A percentile compares a stretch with the other conserved stretches of the same genome.
Evolutionary conservation across 2,113 vertebrate species (phyloP).

Genomic region (Argyrosomus japonicus): DNA sequence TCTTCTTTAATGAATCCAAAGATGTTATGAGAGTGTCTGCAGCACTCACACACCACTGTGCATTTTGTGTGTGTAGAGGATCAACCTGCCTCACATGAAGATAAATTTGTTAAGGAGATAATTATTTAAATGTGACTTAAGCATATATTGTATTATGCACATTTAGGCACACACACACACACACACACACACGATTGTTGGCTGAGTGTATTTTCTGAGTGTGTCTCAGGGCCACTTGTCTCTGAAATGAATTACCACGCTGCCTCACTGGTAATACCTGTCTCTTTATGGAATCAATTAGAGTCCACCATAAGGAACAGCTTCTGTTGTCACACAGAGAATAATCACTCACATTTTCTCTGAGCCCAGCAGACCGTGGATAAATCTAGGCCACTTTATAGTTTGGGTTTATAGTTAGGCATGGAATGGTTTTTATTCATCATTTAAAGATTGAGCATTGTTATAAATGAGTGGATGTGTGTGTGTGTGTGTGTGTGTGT

Average conservation of each 20-base stretch:
- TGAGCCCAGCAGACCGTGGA: conserved; percentile 20
- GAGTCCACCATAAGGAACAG: conserved; percentile 49
- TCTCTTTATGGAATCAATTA: conserved; percentile 74
- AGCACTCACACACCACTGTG: not conserved
- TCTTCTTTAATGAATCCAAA: not conserved
- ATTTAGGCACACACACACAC: not conserved
- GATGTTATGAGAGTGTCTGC: conserved; percentile 5
- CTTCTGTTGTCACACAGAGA: conserved; percentile 55
- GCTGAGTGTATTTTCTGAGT: conserved; percentile 41
- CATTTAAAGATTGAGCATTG: conserved; percentile 23
- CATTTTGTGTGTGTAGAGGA: not conserved
- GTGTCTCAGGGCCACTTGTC: conserved; percentile 64
- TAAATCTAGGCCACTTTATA: conserved; percentile 34
- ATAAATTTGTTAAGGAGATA: not conserved
- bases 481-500: not conserved
- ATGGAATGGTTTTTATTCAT: conserved; percentile 51
- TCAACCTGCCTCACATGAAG: not conserved
- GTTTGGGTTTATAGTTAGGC: not conserved
- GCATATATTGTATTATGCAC: not conserved
- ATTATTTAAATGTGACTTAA: not conserved
- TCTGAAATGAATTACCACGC: conserved; percentile 64
- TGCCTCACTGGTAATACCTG: conserved; percentile 63
- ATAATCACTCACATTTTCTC: conserved; percentile 52
- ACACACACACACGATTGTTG: conserved; percentile 1
- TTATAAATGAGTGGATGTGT: conserved; percentile 19